Base-by-base conservation (phyloP, 2,888 invertebrate genomes). In the Odontocolon sp. region DNA sequence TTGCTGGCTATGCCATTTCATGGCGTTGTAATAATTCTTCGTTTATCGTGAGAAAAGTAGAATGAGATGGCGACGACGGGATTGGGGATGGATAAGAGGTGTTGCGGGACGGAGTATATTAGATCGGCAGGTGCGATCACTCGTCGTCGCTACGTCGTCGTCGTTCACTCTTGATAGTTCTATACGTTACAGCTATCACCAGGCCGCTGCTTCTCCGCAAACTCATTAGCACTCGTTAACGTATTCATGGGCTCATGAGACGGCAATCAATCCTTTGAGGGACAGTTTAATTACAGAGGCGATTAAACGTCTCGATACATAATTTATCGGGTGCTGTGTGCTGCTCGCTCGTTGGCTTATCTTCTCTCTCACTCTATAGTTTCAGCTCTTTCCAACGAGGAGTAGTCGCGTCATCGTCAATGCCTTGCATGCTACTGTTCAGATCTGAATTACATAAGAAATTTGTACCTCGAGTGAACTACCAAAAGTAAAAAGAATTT, bases 211-310 rank as follows among this genome's bases (percentile, higher is more conserved):
- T 72, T 77, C 72, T 77, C 77, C 72, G 67, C 77, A 72, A 68
- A 67, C 77, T 77, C 77, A 78, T 75, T 64, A 72, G 73, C 69
- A 76, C 87, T 88, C 87, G 87, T 90, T 89, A 89, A 86, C 87
- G 88, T 90, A 90, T 90, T 90, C 90, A 90, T 89, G 85, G 89
- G 87, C 87, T 89, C 87, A 88, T 87, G 87, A 87, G 88, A 89
- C 88, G 88, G 89, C 89, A 89, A 90, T 90, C 89, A 90, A 90
- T 89, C 87, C 89, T 90, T 90, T 90, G 90, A 90, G 88, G 89
- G 90, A 90, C 90, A 90, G 90, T 89, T 89, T 89, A 89, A 90
- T 90, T 89, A 90, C 86, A 87, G 88, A 88, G 87, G 87, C 89
- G 89, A 90, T 90, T 90, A 90, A 90, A 88, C 89, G 88, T 89